Conservation (phyloP, 2,113 vertebrate genomes). For the Eidolon helvum region DNA sequence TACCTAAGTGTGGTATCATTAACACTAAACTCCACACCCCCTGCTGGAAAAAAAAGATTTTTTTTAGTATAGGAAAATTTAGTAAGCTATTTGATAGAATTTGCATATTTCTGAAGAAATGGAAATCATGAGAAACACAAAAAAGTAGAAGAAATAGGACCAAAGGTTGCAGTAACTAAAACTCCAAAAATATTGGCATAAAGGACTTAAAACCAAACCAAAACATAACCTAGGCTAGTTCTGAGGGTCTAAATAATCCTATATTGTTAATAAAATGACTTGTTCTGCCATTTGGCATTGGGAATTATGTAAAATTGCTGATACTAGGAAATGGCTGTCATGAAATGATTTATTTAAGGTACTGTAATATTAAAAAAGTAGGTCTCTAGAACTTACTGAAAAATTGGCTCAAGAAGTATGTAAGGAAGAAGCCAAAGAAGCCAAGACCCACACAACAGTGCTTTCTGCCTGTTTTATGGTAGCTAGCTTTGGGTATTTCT, state of each 20-base stretch:
- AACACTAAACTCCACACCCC: not conserved
- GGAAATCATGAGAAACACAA: not conserved
- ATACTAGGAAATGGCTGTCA: not conserved
- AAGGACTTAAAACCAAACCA: not conserved
- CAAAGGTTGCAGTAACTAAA: not conserved
- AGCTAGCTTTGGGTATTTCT: not conserved
- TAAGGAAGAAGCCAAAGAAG: not conserved
- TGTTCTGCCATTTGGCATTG: not conserved
- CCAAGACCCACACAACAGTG: not conserved
- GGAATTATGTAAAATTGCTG: not conserved
- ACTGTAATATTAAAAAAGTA: not conserved
- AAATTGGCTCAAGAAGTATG: not conserved
- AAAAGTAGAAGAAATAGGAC: not conserved
- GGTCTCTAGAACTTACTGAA: not conserved
- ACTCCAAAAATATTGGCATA: not conserved
- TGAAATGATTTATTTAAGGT: constrained; percentile 2
- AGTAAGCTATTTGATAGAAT: not conserved
- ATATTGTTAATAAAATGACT: not conserved
- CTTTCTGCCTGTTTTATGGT: not conserved
- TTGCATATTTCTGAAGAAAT: not conserved
- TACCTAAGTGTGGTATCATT: not conserved
- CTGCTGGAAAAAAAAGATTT: no score
- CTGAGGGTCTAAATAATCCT: not conserved
- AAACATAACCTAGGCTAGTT: not conserved
- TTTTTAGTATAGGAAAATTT: not conserved